Conservation (phyloP, 2,113 vertebrate species). For the Gymnobelideus leadbeateri region DNA sequence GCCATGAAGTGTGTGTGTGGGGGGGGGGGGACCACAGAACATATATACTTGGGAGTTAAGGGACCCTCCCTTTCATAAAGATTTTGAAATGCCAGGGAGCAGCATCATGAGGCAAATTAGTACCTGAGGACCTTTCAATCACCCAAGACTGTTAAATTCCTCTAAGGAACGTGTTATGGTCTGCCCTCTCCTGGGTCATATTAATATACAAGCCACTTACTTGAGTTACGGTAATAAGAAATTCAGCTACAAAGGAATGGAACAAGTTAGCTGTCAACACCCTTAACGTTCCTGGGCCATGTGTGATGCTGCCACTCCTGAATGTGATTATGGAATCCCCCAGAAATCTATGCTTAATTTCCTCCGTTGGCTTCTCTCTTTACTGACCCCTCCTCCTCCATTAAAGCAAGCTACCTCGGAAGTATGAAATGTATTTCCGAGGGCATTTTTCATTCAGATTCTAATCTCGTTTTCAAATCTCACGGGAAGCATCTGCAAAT, state of each 20-base stretch:
- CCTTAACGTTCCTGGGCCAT: constrained; percentile 4
- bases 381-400: background rate
- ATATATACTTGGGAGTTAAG: constrained; percentile 32
- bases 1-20: background rate
- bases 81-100: background rate
- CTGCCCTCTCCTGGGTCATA: constrained; percentile 55
- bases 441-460: background rate
- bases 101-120: background rate
- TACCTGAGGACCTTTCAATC: constrained; percentile 22
- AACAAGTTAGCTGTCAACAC: constrained; percentile 12
- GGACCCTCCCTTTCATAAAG: constrained; percentile 22
- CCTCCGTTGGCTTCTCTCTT: constrained; percentile 47
- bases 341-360: constrained; percentile 7
- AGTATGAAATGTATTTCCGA: background rate
- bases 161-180: constrained; percentile 25
- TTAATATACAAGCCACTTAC: constrained; percentile 13
- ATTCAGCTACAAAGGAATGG: constrained; percentile 28
- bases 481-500: background rate
- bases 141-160: constrained; percentile 36
- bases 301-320: constrained; percentile 7
- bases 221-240: constrained; percentile 41
- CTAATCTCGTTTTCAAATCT: background rate
- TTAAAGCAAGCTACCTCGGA: constrained; percentile 52
- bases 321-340: constrained; percentile 14
- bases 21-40: background rate